phyloP scores from a whole-genome alignment of 2,888 invertebrate species.

The Xestia ashworthii region DNA sequence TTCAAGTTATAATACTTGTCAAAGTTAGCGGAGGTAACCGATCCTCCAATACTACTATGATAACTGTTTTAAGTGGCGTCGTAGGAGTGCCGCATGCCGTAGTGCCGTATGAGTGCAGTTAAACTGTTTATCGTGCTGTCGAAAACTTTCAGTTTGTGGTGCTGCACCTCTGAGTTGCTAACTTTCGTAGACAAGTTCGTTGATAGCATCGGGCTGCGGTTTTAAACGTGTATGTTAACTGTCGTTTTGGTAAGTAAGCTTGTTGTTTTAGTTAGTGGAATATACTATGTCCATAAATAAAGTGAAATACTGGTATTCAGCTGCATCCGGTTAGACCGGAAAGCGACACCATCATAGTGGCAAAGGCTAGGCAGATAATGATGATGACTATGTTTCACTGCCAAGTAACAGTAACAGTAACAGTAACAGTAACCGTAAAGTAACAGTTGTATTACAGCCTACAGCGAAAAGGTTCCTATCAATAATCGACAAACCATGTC shows the following conservation, averaged over 20 bases:
- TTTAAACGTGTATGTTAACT: constrained; percentile 18
- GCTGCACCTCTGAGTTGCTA: not conserved
- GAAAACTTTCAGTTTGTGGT: constrained; percentile 34
- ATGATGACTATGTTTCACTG: not conserved
- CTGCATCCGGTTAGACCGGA: not conserved
- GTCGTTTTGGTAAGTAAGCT: not conserved
- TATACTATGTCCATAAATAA: too few species aligned
- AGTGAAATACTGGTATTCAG: not conserved
- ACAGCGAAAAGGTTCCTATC: too few species aligned
- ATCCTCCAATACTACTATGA: constrained; percentile 32
- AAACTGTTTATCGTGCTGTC: constrained; percentile 50
- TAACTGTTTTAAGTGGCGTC: constrained; percentile 42
- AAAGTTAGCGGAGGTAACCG: constrained; percentile 48
- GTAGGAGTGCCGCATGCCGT: constrained; percentile 11
- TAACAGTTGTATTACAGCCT: too few species aligned
- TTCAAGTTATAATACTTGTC: constrained; percentile 18
- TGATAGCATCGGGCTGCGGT: constrained; percentile 1
- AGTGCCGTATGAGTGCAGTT: constrained; percentile 25
- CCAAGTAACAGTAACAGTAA: too few species aligned
- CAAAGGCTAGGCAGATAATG: not conserved
- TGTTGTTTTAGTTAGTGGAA: not conserved
- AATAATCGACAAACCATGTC: too few species aligned
- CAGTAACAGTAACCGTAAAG: too few species aligned
- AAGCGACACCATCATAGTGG: not conserved
- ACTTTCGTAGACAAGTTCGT: constrained; percentile 9